Percentiles rank a stretch among this genome's conserved stretches.
phyloP scores from a whole-genome alignment of 2,888 invertebrate genomes.

The Leucophenga montana region DNA sequence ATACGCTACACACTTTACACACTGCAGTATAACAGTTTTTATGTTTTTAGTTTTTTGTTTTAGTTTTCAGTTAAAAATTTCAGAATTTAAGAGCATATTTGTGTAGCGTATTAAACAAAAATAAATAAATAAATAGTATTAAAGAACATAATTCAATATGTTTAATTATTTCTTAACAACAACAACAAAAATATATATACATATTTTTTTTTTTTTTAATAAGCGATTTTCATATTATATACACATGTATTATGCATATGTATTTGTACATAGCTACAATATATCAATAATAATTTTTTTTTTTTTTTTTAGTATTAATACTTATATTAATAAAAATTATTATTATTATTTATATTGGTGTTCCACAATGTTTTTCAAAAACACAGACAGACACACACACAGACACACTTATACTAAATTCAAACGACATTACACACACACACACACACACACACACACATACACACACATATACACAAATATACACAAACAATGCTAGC shows the following conservation, averaged over 20 bases:
- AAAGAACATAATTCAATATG: background rate
- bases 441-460: slow-evolving; percentile 29
- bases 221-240: no score
- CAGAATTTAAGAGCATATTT: background rate
- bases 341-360: no score
- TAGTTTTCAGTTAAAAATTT: no score
- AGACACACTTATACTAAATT: background rate
- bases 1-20: background rate
- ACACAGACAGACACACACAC: background rate
- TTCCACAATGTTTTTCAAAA: background rate
- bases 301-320: no score
- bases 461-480: slow-evolving; percentile 17
- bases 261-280: no score
- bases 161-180: slow-evolving; percentile 26
- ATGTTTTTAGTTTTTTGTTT: background rate
- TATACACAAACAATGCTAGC: slow-evolving; percentile 7
- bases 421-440: background rate
- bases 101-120: slow-evolving; percentile 3
- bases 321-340: no score
- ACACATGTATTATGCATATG: no score
- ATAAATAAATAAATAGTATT: background rate
- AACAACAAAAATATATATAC: background rate
- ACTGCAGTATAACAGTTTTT: slow-evolving; percentile 7
- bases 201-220: no score
- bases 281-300: no score